Base-by-base conservation (phyloP, 1,140 invertebrate species). In the Drosophila malerkotliana region DNA sequence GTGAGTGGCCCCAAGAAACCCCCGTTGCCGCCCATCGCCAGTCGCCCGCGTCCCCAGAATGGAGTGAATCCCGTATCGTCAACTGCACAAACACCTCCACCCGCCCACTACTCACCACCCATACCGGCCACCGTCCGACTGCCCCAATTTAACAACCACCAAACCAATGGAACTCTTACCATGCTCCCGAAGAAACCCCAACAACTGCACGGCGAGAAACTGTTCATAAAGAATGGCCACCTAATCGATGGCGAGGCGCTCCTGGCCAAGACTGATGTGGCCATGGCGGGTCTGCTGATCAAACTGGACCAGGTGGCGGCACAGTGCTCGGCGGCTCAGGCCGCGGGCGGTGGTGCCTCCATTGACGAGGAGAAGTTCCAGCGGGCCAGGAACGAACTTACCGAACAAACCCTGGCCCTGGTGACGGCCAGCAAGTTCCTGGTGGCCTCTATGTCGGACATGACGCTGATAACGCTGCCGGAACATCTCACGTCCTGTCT, bases 371-470 rank as follows among this genome's bases (percentile, higher is more conserved):
- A 94, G 28, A 95, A 95, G 77, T 96, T 96, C 88, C 92, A 95
- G 93, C 93, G 93, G 10, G 95, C 96, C 4, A 94, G 95, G 82
- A 96, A 97, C 64, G 94, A 95, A 76, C 92, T 98, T n/a, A 96
- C 96, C 0, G 93, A 94, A 30, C 96, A 97, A 90, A 96, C 96
- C 0, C 93, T 97, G 53, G 95, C 96, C 8, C 94, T 98, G 78
- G 96, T 98, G 37, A 96, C 95, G 0, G 95, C 96, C 26, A 97
- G 96, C 7, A 97, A 98, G 74, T 92, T 95, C 39, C 93, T 98
- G 66, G 97, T 98, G 10, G 96, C 96, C 48, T 95, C 95, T 49
- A 95, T 96, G 83, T 96, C 95, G 0, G 93, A 95, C 57, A 89
- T 92, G 52, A 93, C 93, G 3, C 87, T 92, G 14, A 93, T 93